Evolutionary conservation across 2,113 vertebrate genomes (phyloP).

Genomic region (Perca flavescens): DNA sequence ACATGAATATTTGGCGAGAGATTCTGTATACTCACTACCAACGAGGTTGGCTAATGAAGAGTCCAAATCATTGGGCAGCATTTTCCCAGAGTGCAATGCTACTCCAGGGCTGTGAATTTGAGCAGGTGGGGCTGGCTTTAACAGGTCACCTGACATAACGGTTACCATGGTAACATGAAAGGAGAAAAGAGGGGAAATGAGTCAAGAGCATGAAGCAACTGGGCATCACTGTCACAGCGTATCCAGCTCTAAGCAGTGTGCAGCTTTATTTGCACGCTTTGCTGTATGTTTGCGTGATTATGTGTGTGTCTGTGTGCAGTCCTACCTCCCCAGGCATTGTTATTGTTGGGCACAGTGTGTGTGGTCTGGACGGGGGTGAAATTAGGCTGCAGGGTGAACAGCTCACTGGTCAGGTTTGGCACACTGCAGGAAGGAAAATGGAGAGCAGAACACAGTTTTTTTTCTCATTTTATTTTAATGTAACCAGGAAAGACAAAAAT

Average conservation of each 20-base stretch:
- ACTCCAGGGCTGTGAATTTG: slow-evolving; percentile 83
- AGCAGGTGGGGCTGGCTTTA: slow-evolving; percentile 86
- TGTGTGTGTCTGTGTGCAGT: slow-evolving; percentile 10
- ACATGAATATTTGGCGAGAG: slow-evolving; percentile 12
- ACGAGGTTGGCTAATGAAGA: slow-evolving; percentile 91
- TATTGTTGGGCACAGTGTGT: slow-evolving; percentile 90
- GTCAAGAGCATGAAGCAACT: slow-evolving; percentile 42
- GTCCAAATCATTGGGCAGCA: slow-evolving; percentile 88
- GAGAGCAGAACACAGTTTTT: not conserved
- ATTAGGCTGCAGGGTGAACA: slow-evolving; percentile 91
- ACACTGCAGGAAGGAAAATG: slow-evolving; percentile 80
- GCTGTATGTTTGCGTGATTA: slow-evolving; percentile 26
- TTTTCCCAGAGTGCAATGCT: slow-evolving; percentile 84
- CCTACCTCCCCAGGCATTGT: slow-evolving; percentile 93
- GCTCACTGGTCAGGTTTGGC: slow-evolving; percentile 92
- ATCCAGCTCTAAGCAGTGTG: slow-evolving; percentile 26
- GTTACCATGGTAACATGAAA: slow-evolving; percentile 64
- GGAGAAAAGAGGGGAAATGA: slow-evolving; percentile 41
- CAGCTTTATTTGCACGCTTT: slow-evolving; percentile 17
- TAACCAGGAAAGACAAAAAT: not conserved
- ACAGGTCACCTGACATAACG: slow-evolving; percentile 84
- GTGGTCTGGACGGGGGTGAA: slow-evolving; percentile 92
- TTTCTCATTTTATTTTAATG: slow-evolving; percentile 25
- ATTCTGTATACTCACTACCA: slow-evolving; percentile 86
- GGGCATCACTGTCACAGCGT: slow-evolving; percentile 16